Base-by-base conservation (phyloP, 2,797 vertebrate species). In the Hoplostethus atlanticus region DNA sequence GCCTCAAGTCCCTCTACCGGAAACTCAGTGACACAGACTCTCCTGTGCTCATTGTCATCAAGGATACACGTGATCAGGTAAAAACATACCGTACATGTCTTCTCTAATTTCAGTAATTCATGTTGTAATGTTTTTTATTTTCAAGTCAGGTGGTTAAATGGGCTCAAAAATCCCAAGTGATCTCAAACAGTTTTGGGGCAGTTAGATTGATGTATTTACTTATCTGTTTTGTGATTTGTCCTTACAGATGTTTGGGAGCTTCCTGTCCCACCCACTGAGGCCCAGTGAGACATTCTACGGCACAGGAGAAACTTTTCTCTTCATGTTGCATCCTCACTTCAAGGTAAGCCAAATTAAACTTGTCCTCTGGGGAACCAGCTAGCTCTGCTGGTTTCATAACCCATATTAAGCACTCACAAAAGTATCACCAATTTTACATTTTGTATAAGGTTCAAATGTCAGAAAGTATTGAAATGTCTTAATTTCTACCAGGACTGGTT, bases 231-330 rank as follows among this genome's bases (percentile, higher is more conserved):
- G 17, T 63, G 51, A 34, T 36, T 44, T 48, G 64, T 36, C 34
- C 3, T 44, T 55, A 38, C 81, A 96, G 95, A 77, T 94, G 73
- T 96, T 96, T 44, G 95, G 95, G 7, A 91, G 92, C 50, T 96
- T 95, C 71, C 92, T 95, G 9, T 96, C 95, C 56, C 93, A 96
- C 73, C 91, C 94, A 0, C 87, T 96, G 78, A 93, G 78, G 79
- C 91, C 71, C 13, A 96, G 95, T 40, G 95, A 96, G 53, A 88
- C 38, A 0, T 96, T 95, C 79, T 96, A 95, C 5, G 95, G 95
- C 38, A 96, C 95, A 2, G 95, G 95, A 79, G 94, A 96, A 85
- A 95, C 95, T 0, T 96, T 96, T 77, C 93, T 96, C 62, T 96
- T 95, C 80, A 94, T 94, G 88, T 81, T 95, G 71, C 93, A 93